Base-by-base conservation (phyloP, 2,888 invertebrate species). In the Marronus borbonicus region DNA sequence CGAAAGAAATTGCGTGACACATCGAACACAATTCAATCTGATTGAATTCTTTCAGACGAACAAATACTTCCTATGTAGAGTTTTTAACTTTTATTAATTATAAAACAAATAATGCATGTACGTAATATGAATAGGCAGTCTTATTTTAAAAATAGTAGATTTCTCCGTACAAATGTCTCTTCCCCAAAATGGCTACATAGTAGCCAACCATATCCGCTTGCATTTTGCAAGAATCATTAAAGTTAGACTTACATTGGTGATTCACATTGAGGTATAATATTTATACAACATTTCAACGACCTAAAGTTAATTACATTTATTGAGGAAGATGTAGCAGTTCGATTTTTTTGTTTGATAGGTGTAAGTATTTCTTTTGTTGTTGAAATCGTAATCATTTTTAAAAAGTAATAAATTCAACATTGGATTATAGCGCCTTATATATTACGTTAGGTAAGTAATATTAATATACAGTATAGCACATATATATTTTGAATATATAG, bases 311-410 rank as follows among this genome's bases (percentile, higher is more conserved):
- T 44, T 60, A 74, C 72, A 74, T 44, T 39, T n/a, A 14, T 74
- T 28, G 50, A 74, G 72, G 72, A 74, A 74, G 72, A 74, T 74
- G 60, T 49, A 74, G 62, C 60, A 60, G 60, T 60, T 60, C 72
- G 72, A 4, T 44, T 44, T 20, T 60, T 5, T 31, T 31, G 0
- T 31, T 31, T 31, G 31, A 36, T 24, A 49, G 17, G 20, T 20
- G 20, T 55, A 55, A 5, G 8, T 44, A 55, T 50, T 24, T 39
- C 36, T 28, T 68, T 14, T 3, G 7, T 44, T 68, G 14, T 14
- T 28, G 12, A 62, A 62, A 31, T 31, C 62, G 14, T 31, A 12
- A 17, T 28, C 10, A 62, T 24, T 31, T 62, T 31, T 62, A 31
- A 62, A 62, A 62, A 62, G 28, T 60, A 74, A 24, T 62, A 72